phyloP scores from a whole-genome alignment of 2,888 invertebrate genomes.

The Amblyjoppa proteus region DNA sequence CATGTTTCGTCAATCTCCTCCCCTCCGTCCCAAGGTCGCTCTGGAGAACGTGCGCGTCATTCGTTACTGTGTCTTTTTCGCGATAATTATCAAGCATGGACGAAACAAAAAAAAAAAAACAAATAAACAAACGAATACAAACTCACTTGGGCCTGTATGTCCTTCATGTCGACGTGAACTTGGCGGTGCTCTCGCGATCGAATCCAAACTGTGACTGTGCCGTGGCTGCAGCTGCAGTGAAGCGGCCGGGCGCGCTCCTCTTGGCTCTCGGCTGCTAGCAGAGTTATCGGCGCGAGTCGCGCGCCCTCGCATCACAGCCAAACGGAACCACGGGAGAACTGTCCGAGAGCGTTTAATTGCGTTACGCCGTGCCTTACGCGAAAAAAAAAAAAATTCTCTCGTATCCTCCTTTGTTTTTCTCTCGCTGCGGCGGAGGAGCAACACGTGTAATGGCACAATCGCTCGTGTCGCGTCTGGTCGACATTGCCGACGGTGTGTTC shows the following conservation, averaged over 20 bases:
- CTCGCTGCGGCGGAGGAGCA: neutral
- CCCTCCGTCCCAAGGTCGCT: neutral
- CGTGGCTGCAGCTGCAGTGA: slow-evolving; percentile 61
- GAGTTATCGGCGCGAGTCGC: slow-evolving; percentile 56
- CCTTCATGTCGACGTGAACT: slow-evolving; percentile 73
- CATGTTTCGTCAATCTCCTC: neutral
- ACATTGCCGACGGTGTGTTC: neutral
- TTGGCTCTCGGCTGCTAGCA: slow-evolving; percentile 67
- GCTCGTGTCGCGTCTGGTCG: neutral
- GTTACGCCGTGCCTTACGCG: slow-evolving; percentile 8
- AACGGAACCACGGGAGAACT: neutral
- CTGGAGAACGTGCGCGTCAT: slow-evolving; percentile 2
- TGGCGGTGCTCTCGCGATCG: slow-evolving; percentile 65
- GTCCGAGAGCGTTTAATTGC: neutral
- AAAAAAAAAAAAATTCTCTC: neutral
- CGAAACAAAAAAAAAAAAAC: neutral
- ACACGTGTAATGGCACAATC: neutral
- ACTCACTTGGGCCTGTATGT: slow-evolving; percentile 77
- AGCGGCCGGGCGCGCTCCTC: slow-evolving; percentile 58
- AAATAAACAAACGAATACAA: neutral
- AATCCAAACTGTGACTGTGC: slow-evolving; percentile 67
- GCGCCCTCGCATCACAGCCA: slow-evolving; percentile 19
- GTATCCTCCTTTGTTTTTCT: neutral
- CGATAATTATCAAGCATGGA: neutral
- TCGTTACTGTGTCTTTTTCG: neutral